These are phyloP conservation scores for Aphodius sticticus DNA, from an alignment of 2,888 invertebrate genomes.

Conservation along the genomic window DNA sequence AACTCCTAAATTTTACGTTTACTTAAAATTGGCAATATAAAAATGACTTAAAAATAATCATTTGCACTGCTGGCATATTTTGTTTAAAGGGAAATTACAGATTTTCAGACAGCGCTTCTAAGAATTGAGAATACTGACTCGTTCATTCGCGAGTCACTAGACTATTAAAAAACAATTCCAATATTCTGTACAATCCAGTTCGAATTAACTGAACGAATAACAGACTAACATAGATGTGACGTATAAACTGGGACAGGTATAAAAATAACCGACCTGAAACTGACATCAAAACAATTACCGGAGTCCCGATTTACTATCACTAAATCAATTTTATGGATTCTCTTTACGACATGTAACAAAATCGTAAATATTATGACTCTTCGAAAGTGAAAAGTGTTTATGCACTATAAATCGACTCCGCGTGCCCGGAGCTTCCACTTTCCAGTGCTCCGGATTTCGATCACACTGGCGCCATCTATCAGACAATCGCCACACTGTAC, in stretches of 20 bases:
- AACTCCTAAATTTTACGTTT: too few species aligned
- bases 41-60: too few species aligned
- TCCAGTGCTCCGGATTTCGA: neutral
- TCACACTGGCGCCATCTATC: conserved; percentile 20
- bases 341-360: conserved; percentile 17
- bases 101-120: too few species aligned
- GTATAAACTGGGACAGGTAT: neutral
- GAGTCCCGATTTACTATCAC: conserved; percentile 8
- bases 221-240: neutral
- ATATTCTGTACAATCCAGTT: neutral
- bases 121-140: too few species aligned
- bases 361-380: conserved; percentile 23
- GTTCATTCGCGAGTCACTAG: too few species aligned
- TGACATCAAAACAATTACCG: conserved; percentile 18
- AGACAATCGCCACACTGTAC: neutral
- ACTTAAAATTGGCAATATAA: too few species aligned
- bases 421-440: conserved; percentile 7
- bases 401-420: conserved; percentile 21
- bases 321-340: conserved; percentile 25
- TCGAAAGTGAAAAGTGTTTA: conserved; percentile 24
- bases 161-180: neutral
- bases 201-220: neutral
- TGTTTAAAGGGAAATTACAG: too few species aligned
- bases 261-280: conserved; percentile 8
- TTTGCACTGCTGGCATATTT: too few species aligned